phyloP scores from a whole-genome alignment of 1,140 invertebrate genomes.

The Whitmania pigra region DNA sequence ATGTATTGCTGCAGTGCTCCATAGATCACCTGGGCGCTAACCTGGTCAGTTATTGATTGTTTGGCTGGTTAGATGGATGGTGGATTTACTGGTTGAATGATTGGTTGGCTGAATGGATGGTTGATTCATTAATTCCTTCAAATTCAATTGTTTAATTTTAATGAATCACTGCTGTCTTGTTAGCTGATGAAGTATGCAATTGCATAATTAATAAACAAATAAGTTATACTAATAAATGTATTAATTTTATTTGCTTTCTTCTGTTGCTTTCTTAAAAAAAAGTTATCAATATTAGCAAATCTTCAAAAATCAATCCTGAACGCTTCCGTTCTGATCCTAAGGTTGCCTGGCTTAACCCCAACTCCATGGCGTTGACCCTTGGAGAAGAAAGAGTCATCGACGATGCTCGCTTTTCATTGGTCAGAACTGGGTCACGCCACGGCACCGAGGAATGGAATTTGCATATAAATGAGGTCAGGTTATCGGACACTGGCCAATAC shows the following conservation, averaged over 20 bases:
- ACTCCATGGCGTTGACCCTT: slow-evolving; percentile 31
- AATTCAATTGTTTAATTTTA: too few relatives aligned
- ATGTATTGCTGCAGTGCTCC: slow-evolving; percentile 77
- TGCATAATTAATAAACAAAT: too few relatives aligned
- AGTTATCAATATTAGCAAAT: too few relatives aligned
- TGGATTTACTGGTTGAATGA: not conserved
- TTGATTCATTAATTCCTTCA: slow-evolving; percentile 1
- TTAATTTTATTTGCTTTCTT: too few relatives aligned
- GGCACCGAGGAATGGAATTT: slow-evolving; percentile 36
- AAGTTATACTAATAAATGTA: too few relatives aligned
- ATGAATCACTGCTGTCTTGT: too few relatives aligned
- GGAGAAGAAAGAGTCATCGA: slow-evolving; percentile 32
- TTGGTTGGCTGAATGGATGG: not conserved
- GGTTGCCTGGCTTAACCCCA: slow-evolving; percentile 35
- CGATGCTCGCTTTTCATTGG: slow-evolving; percentile 35
- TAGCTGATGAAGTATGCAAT: too few relatives aligned
- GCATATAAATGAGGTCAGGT: slow-evolving; percentile 28
- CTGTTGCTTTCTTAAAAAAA: too few relatives aligned
- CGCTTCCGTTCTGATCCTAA: slow-evolving; percentile 19
- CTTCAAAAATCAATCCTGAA: too few relatives aligned
- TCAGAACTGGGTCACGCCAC: slow-evolving; percentile 27
- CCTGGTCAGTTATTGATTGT: slow-evolving; percentile 19
- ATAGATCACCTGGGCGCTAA: slow-evolving; percentile 67
- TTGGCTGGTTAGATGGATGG: too few relatives aligned
- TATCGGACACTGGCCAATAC: slow-evolving; percentile 33